Evolutionary conservation across 2,797 vertebrate genomes (phyloP).

Genomic region (Crossoptilon crossoptilon): DNA sequence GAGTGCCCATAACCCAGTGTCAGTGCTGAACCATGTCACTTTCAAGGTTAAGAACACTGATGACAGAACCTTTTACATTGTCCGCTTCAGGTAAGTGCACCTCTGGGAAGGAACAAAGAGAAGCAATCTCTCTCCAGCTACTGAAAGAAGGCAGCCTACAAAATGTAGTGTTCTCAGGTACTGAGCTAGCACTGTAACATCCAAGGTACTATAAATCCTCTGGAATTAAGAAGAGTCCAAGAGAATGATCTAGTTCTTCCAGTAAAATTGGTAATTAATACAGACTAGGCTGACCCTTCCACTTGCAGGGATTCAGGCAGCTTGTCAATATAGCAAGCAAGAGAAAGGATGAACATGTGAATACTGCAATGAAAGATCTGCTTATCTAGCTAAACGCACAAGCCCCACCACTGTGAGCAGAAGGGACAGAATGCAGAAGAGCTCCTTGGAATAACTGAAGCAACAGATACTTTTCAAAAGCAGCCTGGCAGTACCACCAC

Average conservation of each 20-base stretch:
- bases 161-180: background rate
- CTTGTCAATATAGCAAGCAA: slow-evolving; percentile 50
- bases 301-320: background rate
- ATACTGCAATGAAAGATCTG: slow-evolving; percentile 61
- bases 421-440: slow-evolving; percentile 53
- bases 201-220: slow-evolving; percentile 9
- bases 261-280: slow-evolving; percentile 42
- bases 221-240: slow-evolving; percentile 8
- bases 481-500: slow-evolving; percentile 25
- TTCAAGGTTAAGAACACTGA: background rate
- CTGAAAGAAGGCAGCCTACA: slow-evolving; percentile 11
- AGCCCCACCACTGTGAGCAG: background rate
- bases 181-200: background rate
- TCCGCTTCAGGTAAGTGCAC: background rate
- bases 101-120: background rate
- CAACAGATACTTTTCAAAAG: slow-evolving; percentile 58
- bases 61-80: slow-evolving; percentile 6
- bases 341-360: slow-evolving; percentile 57
- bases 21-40: background rate
- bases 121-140: background rate
- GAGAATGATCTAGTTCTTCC: slow-evolving; percentile 19
- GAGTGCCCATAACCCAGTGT: background rate
- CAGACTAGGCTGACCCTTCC: slow-evolving; percentile 55
- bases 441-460: slow-evolving; percentile 39
- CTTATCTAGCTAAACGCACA: slow-evolving; percentile 64